phyloP scores from a whole-genome alignment of 2,797 vertebrate genomes.

The Cetoscarus ocellatus region DNA sequence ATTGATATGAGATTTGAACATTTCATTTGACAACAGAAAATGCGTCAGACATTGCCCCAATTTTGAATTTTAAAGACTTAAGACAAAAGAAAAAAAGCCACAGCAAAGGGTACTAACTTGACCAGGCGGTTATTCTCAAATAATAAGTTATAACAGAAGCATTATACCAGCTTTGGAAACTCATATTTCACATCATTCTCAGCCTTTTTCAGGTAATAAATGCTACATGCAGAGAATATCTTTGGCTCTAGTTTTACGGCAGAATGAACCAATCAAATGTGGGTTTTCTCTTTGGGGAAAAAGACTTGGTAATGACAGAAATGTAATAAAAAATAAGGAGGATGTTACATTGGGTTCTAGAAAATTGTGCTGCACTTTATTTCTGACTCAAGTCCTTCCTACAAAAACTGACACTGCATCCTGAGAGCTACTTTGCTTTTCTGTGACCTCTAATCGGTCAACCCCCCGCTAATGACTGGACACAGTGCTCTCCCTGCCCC shows the following conservation, averaged over 20 bases:
- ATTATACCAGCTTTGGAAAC: constrained; percentile 8
- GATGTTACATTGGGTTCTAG: background rate
- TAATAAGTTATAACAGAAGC: too few relatives aligned
- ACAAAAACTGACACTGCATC: constrained; percentile 7
- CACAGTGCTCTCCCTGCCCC: constrained; percentile 33
- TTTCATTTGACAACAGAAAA: too few relatives aligned
- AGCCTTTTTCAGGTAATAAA: constrained; percentile 9
- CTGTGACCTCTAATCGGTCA: constrained; percentile 51
- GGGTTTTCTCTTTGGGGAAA: constrained; percentile 15
- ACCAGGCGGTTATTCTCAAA: too few relatives aligned
- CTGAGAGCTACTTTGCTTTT: constrained; percentile 13
- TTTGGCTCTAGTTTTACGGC: constrained; percentile 16
- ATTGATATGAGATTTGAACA: too few relatives aligned
- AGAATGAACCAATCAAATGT: constrained; percentile 30
- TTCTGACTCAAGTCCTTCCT: background rate
- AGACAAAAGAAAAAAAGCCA: too few relatives aligned
- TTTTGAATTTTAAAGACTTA: too few relatives aligned
- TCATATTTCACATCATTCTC: constrained; percentile 4
- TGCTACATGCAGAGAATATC: constrained; percentile 5
- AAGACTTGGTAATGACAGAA: background rate
- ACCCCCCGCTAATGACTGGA: constrained; percentile 35
- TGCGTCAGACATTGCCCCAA: too few relatives aligned
- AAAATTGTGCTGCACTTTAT: background rate
- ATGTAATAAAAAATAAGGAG: background rate
- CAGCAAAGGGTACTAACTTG: too few relatives aligned